Percentiles rank a stretch among this genome's conserved stretches.
These are phyloP conservation scores for Boloria euphrosyne DNA, from an alignment of 2,888 invertebrate species.

Conservation along the genomic window DNA sequence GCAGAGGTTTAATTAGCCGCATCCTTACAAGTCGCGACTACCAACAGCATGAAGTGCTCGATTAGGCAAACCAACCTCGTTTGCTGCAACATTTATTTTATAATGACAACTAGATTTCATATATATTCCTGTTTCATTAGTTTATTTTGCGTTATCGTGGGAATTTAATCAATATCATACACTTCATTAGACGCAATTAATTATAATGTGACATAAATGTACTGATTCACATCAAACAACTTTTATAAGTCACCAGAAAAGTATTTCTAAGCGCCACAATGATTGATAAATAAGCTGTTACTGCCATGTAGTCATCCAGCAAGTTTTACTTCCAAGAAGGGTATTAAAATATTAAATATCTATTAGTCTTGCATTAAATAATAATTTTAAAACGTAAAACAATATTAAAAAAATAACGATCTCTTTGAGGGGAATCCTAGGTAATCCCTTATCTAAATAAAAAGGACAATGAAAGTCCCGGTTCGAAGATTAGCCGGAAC, in stretches of 20 bases:
- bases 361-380: no score
- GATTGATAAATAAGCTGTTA: neutral
- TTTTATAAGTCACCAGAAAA: constrained; percentile 6
- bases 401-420: no score
- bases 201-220: constrained; percentile 9
- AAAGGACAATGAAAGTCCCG: no score
- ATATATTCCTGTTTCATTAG: constrained; percentile 18
- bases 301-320: neutral
- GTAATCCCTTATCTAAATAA: no score
- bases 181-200: constrained; percentile 16
- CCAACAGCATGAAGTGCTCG: constrained; percentile 47
- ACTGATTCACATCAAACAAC: neutral
- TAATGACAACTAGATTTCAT: constrained; percentile 28
- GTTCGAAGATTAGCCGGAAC: no score
- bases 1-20: constrained; percentile 71
- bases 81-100: constrained; percentile 30
- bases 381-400: no score
- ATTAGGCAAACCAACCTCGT: constrained; percentile 43
- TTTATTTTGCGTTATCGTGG: constrained; percentile 22
- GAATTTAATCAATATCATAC: constrained; percentile 14
- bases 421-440: no score
- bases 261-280: constrained; percentile 8
- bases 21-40: constrained; percentile 63
- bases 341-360: no score
- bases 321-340: constrained; percentile 4